phyloP scores from a whole-genome alignment of 2,797 vertebrate genomes.

The Pseudomugil tenellus region DNA sequence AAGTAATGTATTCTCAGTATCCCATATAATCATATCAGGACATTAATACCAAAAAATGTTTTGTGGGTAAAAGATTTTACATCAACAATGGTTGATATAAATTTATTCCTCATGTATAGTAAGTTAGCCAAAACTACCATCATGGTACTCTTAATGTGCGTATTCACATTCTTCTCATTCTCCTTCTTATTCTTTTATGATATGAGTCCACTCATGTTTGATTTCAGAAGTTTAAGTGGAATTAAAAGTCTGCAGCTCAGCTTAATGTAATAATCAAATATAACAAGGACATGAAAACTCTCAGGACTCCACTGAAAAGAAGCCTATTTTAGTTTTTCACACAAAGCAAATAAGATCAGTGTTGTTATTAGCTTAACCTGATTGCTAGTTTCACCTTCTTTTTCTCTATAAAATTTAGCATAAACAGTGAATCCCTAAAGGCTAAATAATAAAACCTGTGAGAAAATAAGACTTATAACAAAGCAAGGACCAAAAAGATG shows the following conservation, averaged over 20 bases:
- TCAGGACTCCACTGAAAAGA: slow-evolving; percentile 39
- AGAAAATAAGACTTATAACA: slow-evolving; percentile 54
- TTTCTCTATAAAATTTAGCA: slow-evolving; percentile 39
- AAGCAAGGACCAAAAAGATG: slow-evolving; percentile 37
- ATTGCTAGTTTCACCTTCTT: slow-evolving; percentile 59
- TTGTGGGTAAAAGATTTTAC: neutral
- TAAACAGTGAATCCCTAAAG: slow-evolving; percentile 58
- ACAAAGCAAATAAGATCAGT: slow-evolving; percentile 40
- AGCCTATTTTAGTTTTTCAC: slow-evolving; percentile 48
- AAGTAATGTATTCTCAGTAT: slow-evolving; percentile 17
- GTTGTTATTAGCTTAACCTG: slow-evolving; percentile 57
- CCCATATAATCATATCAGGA: slow-evolving; percentile 11
- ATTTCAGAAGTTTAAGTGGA: neutral
- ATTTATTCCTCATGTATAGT: slow-evolving; percentile 5
- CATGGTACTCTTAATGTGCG: neutral
- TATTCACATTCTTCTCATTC: too few species aligned
- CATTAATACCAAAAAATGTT: slow-evolving; percentile 6
- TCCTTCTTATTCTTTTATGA: too few species aligned
- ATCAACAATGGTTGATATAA: slow-evolving; percentile 4
- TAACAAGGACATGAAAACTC: slow-evolving; percentile 39
- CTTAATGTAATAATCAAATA: slow-evolving; percentile 39
- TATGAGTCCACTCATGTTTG: neutral
- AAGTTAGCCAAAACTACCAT: neutral
- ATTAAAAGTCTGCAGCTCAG: slow-evolving; percentile 25
- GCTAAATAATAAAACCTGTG: slow-evolving; percentile 53